Base-by-base conservation (phyloP, 2,888 invertebrate genomes). In the Fragum whitleyi region DNA sequence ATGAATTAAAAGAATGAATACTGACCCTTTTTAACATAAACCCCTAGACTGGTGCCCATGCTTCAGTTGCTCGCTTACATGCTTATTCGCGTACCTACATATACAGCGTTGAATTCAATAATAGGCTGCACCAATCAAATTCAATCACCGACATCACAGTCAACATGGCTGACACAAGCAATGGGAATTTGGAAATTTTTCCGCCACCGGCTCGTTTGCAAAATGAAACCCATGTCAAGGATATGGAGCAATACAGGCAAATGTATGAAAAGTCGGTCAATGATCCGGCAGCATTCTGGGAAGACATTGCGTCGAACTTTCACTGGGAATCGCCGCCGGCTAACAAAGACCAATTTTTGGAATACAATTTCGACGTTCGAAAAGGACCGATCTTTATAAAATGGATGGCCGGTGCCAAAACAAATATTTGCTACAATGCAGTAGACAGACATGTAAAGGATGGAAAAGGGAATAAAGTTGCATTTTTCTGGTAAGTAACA, bases 371-470 rank as follows among this genome's bases (percentile, higher is more conserved):
- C 93, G 97, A 99, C 94, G 94, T 96, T 68, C 85, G 95, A 86
- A 97, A 97, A 94, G 99, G 99, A 69, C 96, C 97, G 16, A 96
- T 99, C 89, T 97, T 96, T 90, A 96, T 98, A 62, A 97, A 97
- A 94, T 99, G 98, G 97, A 96, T 99, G 96, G 97, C 97, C 91
- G 99, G 98, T 14, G 97, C 97, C 5, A 96, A 96, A 51, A 99
- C 99, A 55, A 99, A 99, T 94, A 96, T 99, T 85, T 97, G 97
- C 93, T 99, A 98, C 95, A 99, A 99, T 95, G 95, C 97, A 71
- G 95, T 99, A 89, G 99, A 99, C 94, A 96, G 97, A 85, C 97
- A 98, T 94, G 96, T 99, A 74, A 96, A 97, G 91, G 97, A 96
- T 89, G 98, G 98, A 21, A 95, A 96, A 83, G 98, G 98, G 36